Conservation (phyloP, 2,113 vertebrate species). For the Halichoerus grypus region DNA sequence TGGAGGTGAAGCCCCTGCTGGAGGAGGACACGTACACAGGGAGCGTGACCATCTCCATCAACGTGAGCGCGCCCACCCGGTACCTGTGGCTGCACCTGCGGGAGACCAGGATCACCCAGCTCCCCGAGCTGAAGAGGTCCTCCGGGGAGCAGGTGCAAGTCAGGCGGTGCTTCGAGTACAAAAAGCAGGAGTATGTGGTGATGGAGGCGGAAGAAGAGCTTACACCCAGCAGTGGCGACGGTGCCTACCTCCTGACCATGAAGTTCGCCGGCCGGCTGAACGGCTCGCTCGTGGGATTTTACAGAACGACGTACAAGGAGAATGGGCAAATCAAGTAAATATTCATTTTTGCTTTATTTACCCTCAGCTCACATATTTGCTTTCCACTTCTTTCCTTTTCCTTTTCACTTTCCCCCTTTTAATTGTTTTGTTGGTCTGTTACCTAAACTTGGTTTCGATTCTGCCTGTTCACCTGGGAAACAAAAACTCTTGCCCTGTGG, state of each 20-base stretch:
- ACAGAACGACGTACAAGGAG: conserved; percentile 94
- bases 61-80: conserved; percentile 82
- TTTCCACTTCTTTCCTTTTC: conserved; percentile 50
- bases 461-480: background rate
- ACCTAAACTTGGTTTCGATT: background rate
- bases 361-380: background rate
- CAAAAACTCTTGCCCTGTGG: background rate
- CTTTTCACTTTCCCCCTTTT: conserved; percentile 43
- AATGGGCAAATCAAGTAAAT: conserved; percentile 90
- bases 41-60: conserved; percentile 88
- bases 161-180: conserved; percentile 92
- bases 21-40: conserved; percentile 91
- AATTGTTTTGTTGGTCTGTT: background rate
- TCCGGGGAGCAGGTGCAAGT: conserved; percentile 81
- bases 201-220: conserved; percentile 88
- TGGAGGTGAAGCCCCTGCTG: conserved; percentile 92
- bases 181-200: conserved; percentile 93
- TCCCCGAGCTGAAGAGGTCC: conserved; percentile 85
- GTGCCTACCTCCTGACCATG: conserved; percentile 90
- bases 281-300: conserved; percentile 97
- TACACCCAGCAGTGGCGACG: background rate
- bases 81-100: conserved; percentile 96
- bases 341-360: background rate
- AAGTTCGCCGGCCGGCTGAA: conserved; percentile 95
- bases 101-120: conserved; percentile 90